A percentile compares a stretch with the other conserved stretches of the same genome.
These are phyloP conservation scores for Ceratitis capitata DNA, from an alignment of 1,140 invertebrate genomes.

Conservation along the genomic window DNA sequence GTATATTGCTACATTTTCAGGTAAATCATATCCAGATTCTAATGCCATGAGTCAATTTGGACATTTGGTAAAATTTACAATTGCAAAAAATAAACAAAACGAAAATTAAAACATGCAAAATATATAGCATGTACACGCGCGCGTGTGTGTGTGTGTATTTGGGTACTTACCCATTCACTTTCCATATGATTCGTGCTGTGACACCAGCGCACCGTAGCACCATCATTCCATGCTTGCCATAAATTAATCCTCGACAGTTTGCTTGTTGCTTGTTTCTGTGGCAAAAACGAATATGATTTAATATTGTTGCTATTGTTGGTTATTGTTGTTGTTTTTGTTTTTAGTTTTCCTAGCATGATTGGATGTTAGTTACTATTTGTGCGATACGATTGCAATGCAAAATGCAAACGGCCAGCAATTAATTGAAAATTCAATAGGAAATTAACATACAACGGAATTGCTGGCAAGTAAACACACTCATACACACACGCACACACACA, in stretches of 20 bases:
- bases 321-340: neutral
- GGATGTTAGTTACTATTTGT: constrained; percentile 2
- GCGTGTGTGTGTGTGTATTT: neutral
- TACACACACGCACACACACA: neutral
- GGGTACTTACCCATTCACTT: constrained; percentile 21
- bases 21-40: neutral
- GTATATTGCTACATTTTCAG: neutral
- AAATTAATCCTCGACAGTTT: constrained; percentile 38
- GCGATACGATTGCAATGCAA: neutral
- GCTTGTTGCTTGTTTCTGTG: constrained; percentile 7
- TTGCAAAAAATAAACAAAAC: neutral
- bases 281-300: constrained; percentile 18
- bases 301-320: neutral
- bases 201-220: constrained; percentile 10
- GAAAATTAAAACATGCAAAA: constrained; percentile 12
- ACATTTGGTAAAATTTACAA: constrained; percentile 8
- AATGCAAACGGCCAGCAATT: constrained; percentile 26
- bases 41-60: constrained; percentile 9
- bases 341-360: neutral
- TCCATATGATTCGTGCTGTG: constrained; percentile 32
- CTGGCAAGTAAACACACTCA: neutral
- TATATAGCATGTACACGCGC: neutral
- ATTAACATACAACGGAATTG: constrained; percentile 20
- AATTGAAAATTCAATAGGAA: constrained; percentile 32
- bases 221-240: constrained; percentile 27